A percentile compares a stretch with the other conserved stretches of the same genome.
These are phyloP conservation scores for Bagarius yarrelli DNA, from an alignment of 2,113 vertebrate genomes.

Conservation along the genomic window DNA sequence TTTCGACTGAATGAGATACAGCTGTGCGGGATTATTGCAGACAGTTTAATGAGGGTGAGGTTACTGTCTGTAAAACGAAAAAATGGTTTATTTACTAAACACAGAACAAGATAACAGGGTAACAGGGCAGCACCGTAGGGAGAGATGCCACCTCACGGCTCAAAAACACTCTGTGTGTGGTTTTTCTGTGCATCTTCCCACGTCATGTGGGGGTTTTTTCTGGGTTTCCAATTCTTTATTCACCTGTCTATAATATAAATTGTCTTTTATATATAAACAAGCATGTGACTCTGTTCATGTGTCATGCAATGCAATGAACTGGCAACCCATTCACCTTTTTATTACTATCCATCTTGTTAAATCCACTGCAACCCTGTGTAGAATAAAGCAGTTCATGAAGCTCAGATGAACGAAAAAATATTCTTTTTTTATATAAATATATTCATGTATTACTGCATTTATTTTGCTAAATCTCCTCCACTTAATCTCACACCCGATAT, in stretches of 20 bases:
- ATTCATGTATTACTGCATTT: no score
- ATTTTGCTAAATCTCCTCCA: no score
- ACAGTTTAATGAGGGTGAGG: conserved; percentile 23
- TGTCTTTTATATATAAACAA: not conserved
- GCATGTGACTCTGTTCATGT: not conserved
- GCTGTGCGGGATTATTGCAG: conserved; percentile 32
- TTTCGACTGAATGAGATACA: conserved; percentile 29
- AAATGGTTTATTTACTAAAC: conserved; percentile 10
- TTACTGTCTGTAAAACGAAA: not conserved
- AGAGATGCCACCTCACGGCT: not conserved
- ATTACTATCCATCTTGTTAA: not conserved
- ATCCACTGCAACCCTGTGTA: not conserved
- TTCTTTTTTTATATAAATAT: no score
- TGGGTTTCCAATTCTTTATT: not conserved
- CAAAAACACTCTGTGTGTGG: not conserved
- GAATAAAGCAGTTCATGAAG: not conserved
- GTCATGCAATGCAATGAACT: not conserved
- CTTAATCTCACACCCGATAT: no score
- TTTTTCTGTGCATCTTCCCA: not conserved
- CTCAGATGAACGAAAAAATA: not conserved
- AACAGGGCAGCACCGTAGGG: not conserved
- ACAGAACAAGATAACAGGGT: not conserved
- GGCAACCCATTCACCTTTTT: not conserved
- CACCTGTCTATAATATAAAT: not conserved
- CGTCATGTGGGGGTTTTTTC: not conserved